Evolutionary conservation across 2,797 vertebrate species (phyloP), one percentile per base, ranked within the genome.

Genomic region (Perodicticus potto): DNA sequence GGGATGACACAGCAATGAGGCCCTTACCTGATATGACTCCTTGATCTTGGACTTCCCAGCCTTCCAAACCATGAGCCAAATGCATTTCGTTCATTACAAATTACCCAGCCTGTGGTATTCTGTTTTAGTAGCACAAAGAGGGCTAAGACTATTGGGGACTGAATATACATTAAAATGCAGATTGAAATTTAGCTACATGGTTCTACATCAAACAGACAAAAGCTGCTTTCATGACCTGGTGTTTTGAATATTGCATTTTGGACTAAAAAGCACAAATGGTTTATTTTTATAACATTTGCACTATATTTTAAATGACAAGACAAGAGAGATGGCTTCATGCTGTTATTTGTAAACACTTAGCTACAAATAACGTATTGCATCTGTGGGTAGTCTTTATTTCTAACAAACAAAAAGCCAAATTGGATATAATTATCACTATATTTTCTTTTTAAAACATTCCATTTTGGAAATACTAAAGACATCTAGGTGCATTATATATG

Each of bases 271-370:
- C 61, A 73, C 59, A 94, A 93, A 86, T 72, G 43, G 57, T 49
- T 94, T 92, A 94, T 84, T 92, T 88, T 86, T 83, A 94, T 34
- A 74, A 37, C 83, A 43, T 93, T 91, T 86, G 65, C 6, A 16
- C 91, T 92, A 53, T 86, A 61, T 88, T 95, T 95, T 87, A 92
- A 93, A 83, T 61, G 82, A 95, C 73, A 80, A 77, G 95, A 78
- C 88, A 92, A 90, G 55, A 89, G 80, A 65, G 83, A 94, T 29
- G 19, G 37, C 61, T 57, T 83, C 65, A 43, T 45, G 84, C 91
- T 93, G 65, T 69, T 90, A 69, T 84, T 84, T 83, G 61, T 84
- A 91, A 97, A 84, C 70, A 93, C 40, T 93, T 89, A 78, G 86
- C 89, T 86, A 72, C 70, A 87, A 94, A 84, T 80, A 95, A 90